Conservation (phyloP, 2,113 vertebrate species). For the Carassius carassius region DNA sequence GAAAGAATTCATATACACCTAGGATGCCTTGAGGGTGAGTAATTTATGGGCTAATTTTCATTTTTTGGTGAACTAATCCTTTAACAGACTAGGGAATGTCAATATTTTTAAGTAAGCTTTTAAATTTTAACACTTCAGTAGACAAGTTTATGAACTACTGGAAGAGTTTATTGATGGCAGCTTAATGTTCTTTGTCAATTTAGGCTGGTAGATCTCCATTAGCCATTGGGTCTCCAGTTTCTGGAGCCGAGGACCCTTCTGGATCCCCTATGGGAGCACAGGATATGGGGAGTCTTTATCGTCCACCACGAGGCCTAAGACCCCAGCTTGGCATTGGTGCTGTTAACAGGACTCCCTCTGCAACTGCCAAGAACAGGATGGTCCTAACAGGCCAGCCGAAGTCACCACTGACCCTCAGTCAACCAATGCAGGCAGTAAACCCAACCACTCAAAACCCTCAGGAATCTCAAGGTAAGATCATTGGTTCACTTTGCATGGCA, state of each 20-base stretch:
- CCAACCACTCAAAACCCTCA: slow-evolving; percentile 62
- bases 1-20: too few relatives aligned
- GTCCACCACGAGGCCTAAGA: slow-evolving; percentile 87
- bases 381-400: slow-evolving; percentile 81
- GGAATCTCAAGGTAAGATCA: slow-evolving; percentile 36
- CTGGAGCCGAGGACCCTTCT: slow-evolving; percentile 60
- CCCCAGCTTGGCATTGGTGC: slow-evolving; percentile 91
- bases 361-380: slow-evolving; percentile 78
- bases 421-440: slow-evolving; percentile 80
- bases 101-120: background rate
- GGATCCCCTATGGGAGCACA: slow-evolving; percentile 61
- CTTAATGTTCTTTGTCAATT: slow-evolving; percentile 12
- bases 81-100: background rate
- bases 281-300: slow-evolving; percentile 79
- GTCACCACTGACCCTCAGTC: slow-evolving; percentile 79
- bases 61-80: too few relatives aligned
- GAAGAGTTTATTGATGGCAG: background rate
- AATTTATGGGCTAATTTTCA: too few relatives aligned
- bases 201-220: slow-evolving; percentile 60
- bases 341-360: slow-evolving; percentile 80
- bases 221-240: slow-evolving; percentile 56
- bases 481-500: background rate
- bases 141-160: background rate
- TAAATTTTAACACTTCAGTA: background rate
- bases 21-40: too few relatives aligned